A percentile compares a stretch with the other conserved stretches of the same genome.
These are phyloP conservation scores for Resseliella maxima DNA, from an alignment of 2,888 invertebrate species.

Conservation along the genomic window DNA sequence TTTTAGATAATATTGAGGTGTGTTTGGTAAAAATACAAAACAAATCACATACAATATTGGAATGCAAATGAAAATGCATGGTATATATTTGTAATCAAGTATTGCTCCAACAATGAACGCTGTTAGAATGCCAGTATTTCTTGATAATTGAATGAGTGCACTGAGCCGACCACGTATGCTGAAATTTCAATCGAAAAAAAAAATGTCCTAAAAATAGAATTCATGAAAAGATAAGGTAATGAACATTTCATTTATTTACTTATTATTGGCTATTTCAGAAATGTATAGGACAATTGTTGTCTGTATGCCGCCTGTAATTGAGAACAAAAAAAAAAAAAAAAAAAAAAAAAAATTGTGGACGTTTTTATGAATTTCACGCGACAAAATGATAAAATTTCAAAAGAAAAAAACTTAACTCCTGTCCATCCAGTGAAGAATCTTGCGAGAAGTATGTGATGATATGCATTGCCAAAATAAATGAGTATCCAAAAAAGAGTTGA, in stretches of 20 bases:
- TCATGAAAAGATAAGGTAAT: background rate
- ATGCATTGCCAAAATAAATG: background rate
- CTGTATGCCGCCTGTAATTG: background rate
- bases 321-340: no score
- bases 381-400: no score
- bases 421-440: background rate
- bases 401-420: background rate
- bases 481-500: background rate
- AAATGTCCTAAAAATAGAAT: no score
- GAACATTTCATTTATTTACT: background rate
- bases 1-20: background rate
- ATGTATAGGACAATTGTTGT: background rate
- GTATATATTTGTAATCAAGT: no score
- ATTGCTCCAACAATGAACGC: no score
- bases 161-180: background rate
- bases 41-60: no score
- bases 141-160: background rate
- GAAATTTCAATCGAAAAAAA: background rate
- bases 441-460: background rate
- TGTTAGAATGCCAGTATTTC: background rate
- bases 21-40: background rate
- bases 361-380: no score
- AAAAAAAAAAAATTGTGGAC: no score
- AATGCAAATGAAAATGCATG: no score
- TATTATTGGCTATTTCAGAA: background rate